Evolutionary conservation across 1,140 invertebrate species (phyloP).

Genomic region (Charaxes varanes): DNA sequence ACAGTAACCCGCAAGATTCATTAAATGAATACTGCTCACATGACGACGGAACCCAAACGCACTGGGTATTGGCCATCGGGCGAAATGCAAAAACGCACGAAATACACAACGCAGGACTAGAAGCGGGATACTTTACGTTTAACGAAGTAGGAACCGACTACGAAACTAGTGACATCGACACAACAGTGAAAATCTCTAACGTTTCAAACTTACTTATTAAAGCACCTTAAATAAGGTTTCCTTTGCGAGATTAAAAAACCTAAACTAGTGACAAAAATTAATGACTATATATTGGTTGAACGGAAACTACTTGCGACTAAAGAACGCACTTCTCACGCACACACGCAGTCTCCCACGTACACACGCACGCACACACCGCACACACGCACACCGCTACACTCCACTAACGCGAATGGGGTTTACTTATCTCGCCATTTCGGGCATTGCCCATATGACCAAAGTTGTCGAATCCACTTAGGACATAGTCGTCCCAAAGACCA

Average conservation of each 20-base stretch:
- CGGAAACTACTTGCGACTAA: constrained; percentile 3
- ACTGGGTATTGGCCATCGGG: neutral
- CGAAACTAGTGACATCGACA: constrained; percentile 14
- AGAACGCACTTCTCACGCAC: neutral
- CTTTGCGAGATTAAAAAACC: constrained; percentile 18
- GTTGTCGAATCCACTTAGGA: neutral
- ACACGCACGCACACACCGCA: constrained; percentile 26
- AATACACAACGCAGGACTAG: constrained; percentile 42
- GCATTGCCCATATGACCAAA: neutral
- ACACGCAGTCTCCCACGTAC: constrained; percentile 17
- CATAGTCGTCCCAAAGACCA: neutral
- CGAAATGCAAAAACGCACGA: constrained; percentile 7
- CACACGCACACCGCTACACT: constrained; percentile 25
- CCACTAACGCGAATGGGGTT: constrained; percentile 46
- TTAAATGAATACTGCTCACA: constrained; percentile 8
- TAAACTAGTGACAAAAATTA: constrained; percentile 13
- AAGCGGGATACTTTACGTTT: constrained; percentile 22
- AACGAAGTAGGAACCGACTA: constrained; percentile 21
- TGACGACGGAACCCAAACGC: neutral
- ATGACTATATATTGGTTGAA: constrained; percentile 1
- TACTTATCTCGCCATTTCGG: constrained; percentile 23
- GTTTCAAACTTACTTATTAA: constrained; percentile 9
- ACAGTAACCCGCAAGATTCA: neutral
- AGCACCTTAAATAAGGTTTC: constrained; percentile 14
- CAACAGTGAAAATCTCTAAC: constrained; percentile 7